Conservation (phyloP, 1,140 invertebrate species). For the Leptinotarsa lineolata region DNA sequence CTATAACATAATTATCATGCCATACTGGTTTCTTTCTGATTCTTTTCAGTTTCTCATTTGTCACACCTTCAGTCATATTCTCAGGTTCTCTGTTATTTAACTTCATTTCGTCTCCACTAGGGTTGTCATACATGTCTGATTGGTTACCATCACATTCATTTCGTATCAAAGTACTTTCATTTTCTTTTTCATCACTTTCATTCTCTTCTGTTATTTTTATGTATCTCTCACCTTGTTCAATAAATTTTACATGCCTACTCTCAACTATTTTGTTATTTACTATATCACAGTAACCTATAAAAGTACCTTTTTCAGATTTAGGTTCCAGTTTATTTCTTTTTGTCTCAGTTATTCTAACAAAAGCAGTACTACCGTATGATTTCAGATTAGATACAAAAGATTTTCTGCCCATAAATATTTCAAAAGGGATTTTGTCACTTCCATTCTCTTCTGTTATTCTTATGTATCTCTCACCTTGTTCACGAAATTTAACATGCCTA, state of each 20-base stretch:
- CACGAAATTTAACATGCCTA: too few species aligned
- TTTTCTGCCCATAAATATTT: conserved; percentile 44
- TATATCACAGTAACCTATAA: conserved; percentile 25
- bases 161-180: background rate
- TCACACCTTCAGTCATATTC: too few species aligned
- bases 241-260: conserved; percentile 31
- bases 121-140: too few species aligned
- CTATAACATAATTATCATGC: conserved; percentile 14
- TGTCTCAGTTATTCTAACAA: conserved; percentile 49
- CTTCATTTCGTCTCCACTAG: too few species aligned
- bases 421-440: conserved; percentile 47
- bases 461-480: too few species aligned
- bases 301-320: conserved; percentile 42
- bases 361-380: conserved; percentile 49
- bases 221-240: conserved; percentile 7
- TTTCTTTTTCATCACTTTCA: conserved; percentile 7
- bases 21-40: conserved; percentile 16
- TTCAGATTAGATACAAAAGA: conserved; percentile 41
- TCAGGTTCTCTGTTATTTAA: too few species aligned
- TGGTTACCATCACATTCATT: too few species aligned
- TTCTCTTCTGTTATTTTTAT: background rate
- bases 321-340: conserved; percentile 52
- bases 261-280: conserved; percentile 25
- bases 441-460: too few species aligned
- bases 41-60: conserved; percentile 14